These are phyloP conservation scores for Gallinago stenura DNA, from an alignment of 2,797 vertebrate species.

Conservation along the genomic window DNA sequence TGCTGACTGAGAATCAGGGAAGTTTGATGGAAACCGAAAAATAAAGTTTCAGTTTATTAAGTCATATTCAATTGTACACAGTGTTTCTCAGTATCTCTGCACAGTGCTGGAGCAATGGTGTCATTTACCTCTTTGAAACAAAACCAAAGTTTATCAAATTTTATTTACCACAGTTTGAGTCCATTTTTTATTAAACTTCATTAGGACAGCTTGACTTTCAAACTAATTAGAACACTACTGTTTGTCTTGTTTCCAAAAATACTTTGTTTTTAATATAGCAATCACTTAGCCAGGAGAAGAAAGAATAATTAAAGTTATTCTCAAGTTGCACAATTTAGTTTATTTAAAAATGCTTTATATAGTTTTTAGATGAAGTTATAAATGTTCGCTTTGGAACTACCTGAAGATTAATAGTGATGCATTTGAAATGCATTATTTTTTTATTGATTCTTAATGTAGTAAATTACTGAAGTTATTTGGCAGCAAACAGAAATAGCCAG, in stretches of 20 bases:
- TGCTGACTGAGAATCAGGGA: background rate
- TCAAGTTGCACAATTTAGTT: slow-evolving; percentile 62
- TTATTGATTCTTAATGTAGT: slow-evolving; percentile 99
- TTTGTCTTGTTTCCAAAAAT: slow-evolving; percentile 45
- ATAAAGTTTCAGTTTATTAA: background rate
- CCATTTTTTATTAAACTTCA: background rate
- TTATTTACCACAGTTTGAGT: background rate
- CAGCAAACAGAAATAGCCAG: slow-evolving; percentile 93
- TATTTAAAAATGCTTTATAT: slow-evolving; percentile 77
- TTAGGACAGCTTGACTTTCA: slow-evolving; percentile 39
- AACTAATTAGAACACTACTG: background rate
- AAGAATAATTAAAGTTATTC: slow-evolving; percentile 71
- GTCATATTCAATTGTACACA: background rate
- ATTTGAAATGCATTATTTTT: slow-evolving; percentile 97
- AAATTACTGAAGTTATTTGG: slow-evolving; percentile 98
- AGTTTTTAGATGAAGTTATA: slow-evolving; percentile 86
- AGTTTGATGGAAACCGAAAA: background rate
- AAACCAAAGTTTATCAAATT: background rate
- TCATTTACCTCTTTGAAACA: background rate
- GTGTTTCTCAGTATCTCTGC: background rate
- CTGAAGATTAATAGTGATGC: slow-evolving; percentile 91
- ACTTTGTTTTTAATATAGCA: slow-evolving; percentile 37
- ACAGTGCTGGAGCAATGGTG: background rate
- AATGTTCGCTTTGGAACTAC: slow-evolving; percentile 82
- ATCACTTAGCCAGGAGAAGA: slow-evolving; percentile 12